Percentiles rank a stretch among this genome's conserved stretches.
These are phyloP conservation scores for Micrasema longulum DNA, from an alignment of 1,140 invertebrate species.

Conservation along the genomic window DNA sequence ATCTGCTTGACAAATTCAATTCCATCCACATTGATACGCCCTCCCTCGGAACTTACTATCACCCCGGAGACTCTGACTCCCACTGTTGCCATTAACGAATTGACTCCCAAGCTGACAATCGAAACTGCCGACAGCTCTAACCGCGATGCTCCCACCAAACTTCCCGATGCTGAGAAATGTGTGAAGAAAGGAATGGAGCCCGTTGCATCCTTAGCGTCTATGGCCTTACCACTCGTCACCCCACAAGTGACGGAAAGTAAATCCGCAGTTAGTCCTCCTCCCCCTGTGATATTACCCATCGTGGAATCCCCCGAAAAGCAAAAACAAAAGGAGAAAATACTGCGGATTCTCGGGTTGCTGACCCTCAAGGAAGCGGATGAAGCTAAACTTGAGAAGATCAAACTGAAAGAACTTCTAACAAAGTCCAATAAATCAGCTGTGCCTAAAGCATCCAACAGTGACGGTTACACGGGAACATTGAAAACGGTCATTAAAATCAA, in stretches of 20 bases:
- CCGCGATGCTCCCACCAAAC: background rate
- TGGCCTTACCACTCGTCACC: conserved; percentile 34
- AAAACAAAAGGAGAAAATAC: conserved; percentile 72
- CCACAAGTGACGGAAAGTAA: background rate
- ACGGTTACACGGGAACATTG: conserved; percentile 77
- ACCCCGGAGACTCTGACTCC: background rate
- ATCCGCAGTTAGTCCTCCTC: background rate
- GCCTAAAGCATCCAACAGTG: conserved; percentile 60
- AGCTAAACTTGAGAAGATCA: conserved; percentile 67
- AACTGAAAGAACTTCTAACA: conserved; percentile 72
- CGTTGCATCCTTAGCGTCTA: conserved; percentile 19
- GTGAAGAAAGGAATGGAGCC: conserved; percentile 5
- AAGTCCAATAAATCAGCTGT: conserved; percentile 67
- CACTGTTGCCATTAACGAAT: background rate
- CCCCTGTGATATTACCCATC: conserved; percentile 47
- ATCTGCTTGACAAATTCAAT: background rate
- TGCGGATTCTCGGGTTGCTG: conserved; percentile 74
- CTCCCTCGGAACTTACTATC: conserved; percentile 25
- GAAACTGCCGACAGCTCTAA: background rate
- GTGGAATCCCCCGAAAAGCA: conserved; percentile 70
- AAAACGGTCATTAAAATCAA: conserved; percentile 84
- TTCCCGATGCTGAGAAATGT: background rate
- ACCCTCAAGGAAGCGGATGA: conserved; percentile 72
- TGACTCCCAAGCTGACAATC: background rate
- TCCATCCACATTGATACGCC: conserved; percentile 1